Percentiles rank a stretch among this genome's conserved stretches.
Conservation (phyloP, 2,797 vertebrate species). For the Micrastur ruficollis region DNA sequence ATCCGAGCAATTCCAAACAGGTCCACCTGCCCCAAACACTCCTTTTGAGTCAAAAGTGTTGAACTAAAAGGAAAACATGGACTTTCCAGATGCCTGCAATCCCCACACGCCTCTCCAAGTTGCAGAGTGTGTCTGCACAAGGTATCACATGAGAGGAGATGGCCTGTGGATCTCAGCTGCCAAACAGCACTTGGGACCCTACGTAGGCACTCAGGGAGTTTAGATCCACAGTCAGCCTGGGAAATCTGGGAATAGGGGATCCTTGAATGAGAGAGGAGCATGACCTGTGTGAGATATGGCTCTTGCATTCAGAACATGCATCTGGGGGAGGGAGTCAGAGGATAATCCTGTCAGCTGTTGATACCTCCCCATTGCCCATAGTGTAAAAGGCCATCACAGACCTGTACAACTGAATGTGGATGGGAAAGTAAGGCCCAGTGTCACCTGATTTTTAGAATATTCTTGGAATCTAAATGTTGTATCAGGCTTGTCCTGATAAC, state of each 20-base stretch:
- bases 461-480: neutral
- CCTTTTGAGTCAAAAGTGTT: neutral
- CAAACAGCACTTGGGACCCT: neutral
- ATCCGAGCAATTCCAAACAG: neutral
- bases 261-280: neutral
- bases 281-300: neutral
- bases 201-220: neutral
- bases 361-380: neutral
- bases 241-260: neutral
- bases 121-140: neutral
- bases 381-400: neutral
- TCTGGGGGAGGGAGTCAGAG: neutral
- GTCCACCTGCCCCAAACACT: neutral
- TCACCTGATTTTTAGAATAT: neutral
- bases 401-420: too few relatives aligned
- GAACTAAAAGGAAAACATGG: neutral
- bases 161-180: neutral
- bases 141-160: neutral
- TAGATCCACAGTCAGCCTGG: neutral
- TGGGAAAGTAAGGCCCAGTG: neutral
- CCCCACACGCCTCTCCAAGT: fast-evolving
- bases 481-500: neutral
- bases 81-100: neutral
- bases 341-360: neutral
- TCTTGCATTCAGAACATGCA: neutral